phyloP scores from a whole-genome alignment of 2,113 vertebrate species.

The Sprattus sprattus region DNA sequence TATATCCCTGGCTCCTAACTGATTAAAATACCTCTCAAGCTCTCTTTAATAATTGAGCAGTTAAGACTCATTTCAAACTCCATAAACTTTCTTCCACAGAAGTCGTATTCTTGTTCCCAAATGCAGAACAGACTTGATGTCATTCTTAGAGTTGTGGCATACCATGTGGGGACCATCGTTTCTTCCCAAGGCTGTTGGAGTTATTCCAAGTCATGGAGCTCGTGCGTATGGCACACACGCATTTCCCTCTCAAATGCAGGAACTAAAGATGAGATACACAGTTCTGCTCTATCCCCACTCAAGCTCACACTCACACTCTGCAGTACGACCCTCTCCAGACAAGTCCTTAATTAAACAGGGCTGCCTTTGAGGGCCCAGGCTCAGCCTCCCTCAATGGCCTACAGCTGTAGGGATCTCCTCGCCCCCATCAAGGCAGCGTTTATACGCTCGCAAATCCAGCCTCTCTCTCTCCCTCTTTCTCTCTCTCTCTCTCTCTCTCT shows the following conservation, averaged over 20 bases:
- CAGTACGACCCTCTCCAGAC: no score
- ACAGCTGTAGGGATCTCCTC: neutral
- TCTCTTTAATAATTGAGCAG: neutral
- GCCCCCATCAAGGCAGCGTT: neutral
- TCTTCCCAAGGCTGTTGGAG: neutral
- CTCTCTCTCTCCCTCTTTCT: neutral
- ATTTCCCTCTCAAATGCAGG: neutral
- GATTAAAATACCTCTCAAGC: conserved; percentile 6
- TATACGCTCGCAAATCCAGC: neutral
- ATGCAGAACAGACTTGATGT: neutral
- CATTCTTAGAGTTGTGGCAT: neutral
- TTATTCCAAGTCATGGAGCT: neutral
- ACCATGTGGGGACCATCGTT: neutral
- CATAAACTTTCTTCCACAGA: neutral
- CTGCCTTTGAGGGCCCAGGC: conserved; percentile 15
- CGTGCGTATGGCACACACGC: neutral
- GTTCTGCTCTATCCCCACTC: neutral
- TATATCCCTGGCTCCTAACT: neutral
- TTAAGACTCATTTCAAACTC: neutral
- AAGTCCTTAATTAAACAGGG: no score
- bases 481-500: neutral
- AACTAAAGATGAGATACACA: neutral
- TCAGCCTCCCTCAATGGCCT: neutral
- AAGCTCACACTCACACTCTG: neutral
- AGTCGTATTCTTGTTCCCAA: neutral